A percentile compares a stretch with the other conserved stretches of the same genome.
Conservation (phyloP, 2,113 vertebrate species). For the Fregetta grallaria region DNA sequence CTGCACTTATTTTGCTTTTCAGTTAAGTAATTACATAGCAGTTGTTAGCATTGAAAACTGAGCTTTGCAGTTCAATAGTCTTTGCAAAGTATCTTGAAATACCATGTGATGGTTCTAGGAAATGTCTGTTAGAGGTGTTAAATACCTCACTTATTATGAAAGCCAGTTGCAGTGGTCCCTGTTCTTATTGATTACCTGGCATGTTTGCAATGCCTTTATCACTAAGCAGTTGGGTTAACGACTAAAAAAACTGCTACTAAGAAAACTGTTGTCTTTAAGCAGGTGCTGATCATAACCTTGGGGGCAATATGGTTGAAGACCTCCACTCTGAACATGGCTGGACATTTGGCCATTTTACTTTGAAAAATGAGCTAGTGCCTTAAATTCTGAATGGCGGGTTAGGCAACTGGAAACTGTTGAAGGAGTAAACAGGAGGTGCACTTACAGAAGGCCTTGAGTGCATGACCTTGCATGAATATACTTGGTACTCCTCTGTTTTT, state of each 20-base stretch:
- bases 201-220: background rate
- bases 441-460: background rate
- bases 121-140: background rate
- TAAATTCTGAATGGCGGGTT: background rate
- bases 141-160: background rate
- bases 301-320: background rate
- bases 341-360: background rate
- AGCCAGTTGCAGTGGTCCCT: background rate
- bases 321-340: background rate
- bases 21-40: background rate
- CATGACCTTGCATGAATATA: background rate
- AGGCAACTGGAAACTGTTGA: background rate
- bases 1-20: background rate
- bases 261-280: background rate
- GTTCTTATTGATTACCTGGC: background rate
- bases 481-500: background rate
- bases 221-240: background rate
- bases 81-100: background rate
- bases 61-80: background rate
- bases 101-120: background rate
- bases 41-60: background rate
- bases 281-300: background rate
- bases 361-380: background rate
- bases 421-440: background rate
- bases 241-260: background rate